These are phyloP conservation scores for Rutpela maculata DNA, from an alignment of 2,888 invertebrate genomes.

Conservation along the genomic window DNA sequence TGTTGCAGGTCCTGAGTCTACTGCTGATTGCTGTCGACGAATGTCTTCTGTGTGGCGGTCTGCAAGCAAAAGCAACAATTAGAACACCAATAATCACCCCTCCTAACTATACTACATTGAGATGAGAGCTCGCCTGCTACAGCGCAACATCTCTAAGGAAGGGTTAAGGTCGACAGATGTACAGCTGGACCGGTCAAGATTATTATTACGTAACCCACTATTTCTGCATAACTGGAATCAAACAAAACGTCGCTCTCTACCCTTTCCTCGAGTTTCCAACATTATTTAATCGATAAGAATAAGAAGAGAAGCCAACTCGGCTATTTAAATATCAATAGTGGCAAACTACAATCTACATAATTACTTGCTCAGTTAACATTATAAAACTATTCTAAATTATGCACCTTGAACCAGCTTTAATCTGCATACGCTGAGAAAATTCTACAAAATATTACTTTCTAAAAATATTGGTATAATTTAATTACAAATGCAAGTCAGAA, in stretches of 20 bases:
- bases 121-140: slow-evolving; percentile 20
- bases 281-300: slow-evolving; percentile 38
- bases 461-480: slow-evolving; percentile 1
- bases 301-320: slow-evolving; percentile 40
- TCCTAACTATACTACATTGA: slow-evolving; percentile 18
- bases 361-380: slow-evolving; percentile 34
- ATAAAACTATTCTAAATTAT: slow-evolving; percentile 44
- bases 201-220: slow-evolving; percentile 35
- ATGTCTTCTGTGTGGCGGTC: slow-evolving; percentile 64
- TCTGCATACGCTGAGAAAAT: slow-evolving; percentile 42
- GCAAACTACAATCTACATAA: slow-evolving; percentile 42
- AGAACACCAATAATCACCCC: slow-evolving; percentile 49
- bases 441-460: slow-evolving; percentile 30
- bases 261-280: slow-evolving; percentile 43
- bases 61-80: slow-evolving; percentile 66
- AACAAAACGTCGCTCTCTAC: slow-evolving; percentile 38
- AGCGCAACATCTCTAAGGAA: slow-evolving; percentile 44
- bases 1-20: slow-evolving; percentile 70
- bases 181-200: slow-evolving; percentile 56
- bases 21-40: slow-evolving; percentile 64
- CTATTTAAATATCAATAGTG: slow-evolving; percentile 52
- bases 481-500: not conserved
- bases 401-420: slow-evolving; percentile 41
- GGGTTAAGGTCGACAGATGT: slow-evolving; percentile 56
- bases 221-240: slow-evolving; percentile 50